Percentiles rank a stretch among this genome's conserved stretches.
Conservation (phyloP, 2,113 vertebrate species). For the Neoarius graeffei region DNA sequence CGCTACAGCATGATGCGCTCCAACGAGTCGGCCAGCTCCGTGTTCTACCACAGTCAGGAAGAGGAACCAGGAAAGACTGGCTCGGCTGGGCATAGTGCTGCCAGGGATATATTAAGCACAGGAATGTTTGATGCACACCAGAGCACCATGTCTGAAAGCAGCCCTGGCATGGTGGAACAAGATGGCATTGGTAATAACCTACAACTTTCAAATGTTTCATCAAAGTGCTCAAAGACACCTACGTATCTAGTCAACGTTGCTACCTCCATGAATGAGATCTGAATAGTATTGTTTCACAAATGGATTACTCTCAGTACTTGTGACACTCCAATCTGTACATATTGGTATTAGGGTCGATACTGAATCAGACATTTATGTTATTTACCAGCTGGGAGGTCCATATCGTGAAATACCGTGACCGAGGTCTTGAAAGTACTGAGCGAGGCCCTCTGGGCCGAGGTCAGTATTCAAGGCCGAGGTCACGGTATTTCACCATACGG, state of each 20-base stretch:
- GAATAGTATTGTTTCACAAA: background rate
- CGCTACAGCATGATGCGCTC: conserved; percentile 85
- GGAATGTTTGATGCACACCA: conserved; percentile 59
- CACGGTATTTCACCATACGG: no score
- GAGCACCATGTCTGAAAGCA: conserved; percentile 62
- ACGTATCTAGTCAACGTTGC: background rate
- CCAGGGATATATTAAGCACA: conserved; percentile 52
- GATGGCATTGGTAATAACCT: conserved; percentile 59
- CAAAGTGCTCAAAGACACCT: background rate
- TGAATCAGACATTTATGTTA: background rate
- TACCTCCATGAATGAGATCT: background rate
- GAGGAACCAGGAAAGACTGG: conserved; percentile 70
- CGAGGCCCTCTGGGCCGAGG: no score
- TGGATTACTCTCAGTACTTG: background rate
- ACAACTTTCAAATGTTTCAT: background rate
- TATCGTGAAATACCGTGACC: no score
- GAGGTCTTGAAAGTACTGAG: no score
- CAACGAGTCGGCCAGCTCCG: conserved; percentile 86
- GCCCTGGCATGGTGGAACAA: conserved; percentile 62
- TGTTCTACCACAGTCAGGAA: conserved; percentile 93
- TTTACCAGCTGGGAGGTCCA: no score
- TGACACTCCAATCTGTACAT: background rate
- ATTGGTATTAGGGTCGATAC: background rate
- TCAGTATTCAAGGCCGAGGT: no score
- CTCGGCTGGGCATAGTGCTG: conserved; percentile 60